Base-by-base conservation (phyloP, 2,113 vertebrate genomes). In the Trichechus manatus region DNA sequence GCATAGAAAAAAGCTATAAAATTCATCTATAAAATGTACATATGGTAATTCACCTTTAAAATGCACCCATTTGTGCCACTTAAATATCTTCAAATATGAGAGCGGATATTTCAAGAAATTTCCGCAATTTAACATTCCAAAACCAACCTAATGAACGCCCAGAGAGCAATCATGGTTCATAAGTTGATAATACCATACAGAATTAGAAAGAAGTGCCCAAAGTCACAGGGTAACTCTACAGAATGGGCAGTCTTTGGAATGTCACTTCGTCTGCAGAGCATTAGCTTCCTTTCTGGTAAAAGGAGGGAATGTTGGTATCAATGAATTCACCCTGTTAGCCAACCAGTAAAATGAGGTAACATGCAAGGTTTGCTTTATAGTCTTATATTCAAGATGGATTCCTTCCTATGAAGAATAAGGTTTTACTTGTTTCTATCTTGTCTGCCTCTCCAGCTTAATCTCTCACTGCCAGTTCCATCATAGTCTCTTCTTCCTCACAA, bases 31-130 rank as follows among this genome's bases (percentile, higher is more conserved):
- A 94, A 96, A 96, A 91, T 92, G 44, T 78, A 87, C 44, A 78
- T 20, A 91, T 47, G 84, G 25, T 81, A 95, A 95, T 94, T 97
- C 31, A 84, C 91, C 56, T 95, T 74, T 87, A 84, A 97, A 95
- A 93, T 89, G 17, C 0, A 96, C 68, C 29, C 70, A 93, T 78
- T 93, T 66, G 23, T 93, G 59, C 44, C 29, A 81, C 64, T 56
- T 81, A 93, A 95, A 47, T 93, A 68, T 94, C 66, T 96, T 94
- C 89, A 94, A 94, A 94, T 66, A 95, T 19, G 29, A 72, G 25
- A 89, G 47, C 91, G 27, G 11, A 36, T 72, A 89, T 56, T 97
- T 94, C 36, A 86, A 94, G 36, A 66, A 80, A 94, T 86, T 75
- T 97, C 20, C 85, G 78, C 93, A 77, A 72, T 81, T 86, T 81